phyloP scores from a whole-genome alignment of 2,113 vertebrate genomes.

The Galemys pyrenaicus region DNA sequence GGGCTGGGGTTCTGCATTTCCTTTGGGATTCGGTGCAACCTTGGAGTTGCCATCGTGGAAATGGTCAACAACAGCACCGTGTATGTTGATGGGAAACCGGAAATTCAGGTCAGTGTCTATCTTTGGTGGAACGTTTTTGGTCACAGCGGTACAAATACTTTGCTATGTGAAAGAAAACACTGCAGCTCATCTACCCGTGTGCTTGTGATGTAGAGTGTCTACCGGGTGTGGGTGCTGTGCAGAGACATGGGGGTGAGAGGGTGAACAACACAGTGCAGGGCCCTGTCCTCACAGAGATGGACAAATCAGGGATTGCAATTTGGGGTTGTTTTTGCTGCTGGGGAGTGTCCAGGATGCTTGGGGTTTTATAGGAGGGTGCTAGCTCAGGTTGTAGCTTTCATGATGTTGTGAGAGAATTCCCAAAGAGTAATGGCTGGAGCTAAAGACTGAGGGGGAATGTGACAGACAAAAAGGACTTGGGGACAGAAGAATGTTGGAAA shows the following conservation, averaged over 20 bases:
- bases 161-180: neutral
- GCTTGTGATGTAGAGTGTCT: neutral
- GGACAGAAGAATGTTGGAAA: neutral
- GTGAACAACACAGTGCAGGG: neutral
- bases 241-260: neutral
- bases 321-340: neutral
- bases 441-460: neutral
- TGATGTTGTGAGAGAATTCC: neutral
- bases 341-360: neutral
- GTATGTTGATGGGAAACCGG: slow-evolving; percentile 93
- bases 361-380: neutral
- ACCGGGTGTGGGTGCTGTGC: neutral
- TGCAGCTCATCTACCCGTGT: neutral
- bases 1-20: slow-evolving; percentile 99
- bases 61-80: slow-evolving; percentile 99
- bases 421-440: neutral
- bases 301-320: neutral
- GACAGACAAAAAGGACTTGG: neutral
- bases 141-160: neutral
- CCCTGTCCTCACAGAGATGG: neutral
- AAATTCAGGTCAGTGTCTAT: slow-evolving; percentile 89
- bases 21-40: slow-evolving; percentile 97
- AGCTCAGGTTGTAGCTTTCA: neutral
- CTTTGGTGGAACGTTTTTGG: neutral
- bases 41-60: slow-evolving; percentile 98